Evolutionary conservation across 2,797 vertebrate species (phyloP).

Genomic region (Ctenopoma kingsleyae): DNA sequence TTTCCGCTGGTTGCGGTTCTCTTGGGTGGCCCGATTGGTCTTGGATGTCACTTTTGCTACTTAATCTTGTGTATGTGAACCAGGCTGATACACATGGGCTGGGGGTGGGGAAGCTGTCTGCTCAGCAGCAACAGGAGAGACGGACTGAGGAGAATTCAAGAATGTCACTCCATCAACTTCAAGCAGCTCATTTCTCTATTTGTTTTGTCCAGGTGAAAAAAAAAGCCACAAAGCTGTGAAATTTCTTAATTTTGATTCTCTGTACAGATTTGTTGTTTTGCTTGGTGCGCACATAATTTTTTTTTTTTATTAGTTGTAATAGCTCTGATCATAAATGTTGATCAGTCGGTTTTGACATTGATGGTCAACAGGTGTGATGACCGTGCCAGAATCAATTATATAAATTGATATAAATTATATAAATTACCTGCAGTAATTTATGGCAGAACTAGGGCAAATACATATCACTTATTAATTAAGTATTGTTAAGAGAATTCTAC

Average conservation of each 20-base stretch:
- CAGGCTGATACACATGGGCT: slow-evolving; percentile 90
- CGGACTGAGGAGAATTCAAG: slow-evolving; percentile 50
- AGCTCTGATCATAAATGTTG: too few species aligned
- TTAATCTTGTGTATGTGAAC: slow-evolving; percentile 99
- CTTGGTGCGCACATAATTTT: neutral
- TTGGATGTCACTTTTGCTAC: slow-evolving; percentile 99
- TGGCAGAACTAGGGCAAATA: neutral
- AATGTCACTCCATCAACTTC: slow-evolving; percentile 60
- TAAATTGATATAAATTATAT: neutral
- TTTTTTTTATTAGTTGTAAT: too few species aligned
- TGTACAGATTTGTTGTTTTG: neutral
- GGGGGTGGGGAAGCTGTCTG: slow-evolving; percentile 61
- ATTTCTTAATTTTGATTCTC: neutral
- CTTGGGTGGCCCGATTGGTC: slow-evolving; percentile 98
- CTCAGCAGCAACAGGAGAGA: slow-evolving; percentile 84
- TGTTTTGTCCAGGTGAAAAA: slow-evolving; percentile 8
- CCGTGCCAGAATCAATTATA: too few species aligned
- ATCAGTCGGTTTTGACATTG: neutral
- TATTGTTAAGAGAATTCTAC: too few species aligned
- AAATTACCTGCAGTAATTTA: neutral
- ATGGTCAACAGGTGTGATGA: neutral
- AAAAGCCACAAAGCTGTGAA: neutral
- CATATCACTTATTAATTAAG: too few species aligned
- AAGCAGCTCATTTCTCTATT: slow-evolving; percentile 36
- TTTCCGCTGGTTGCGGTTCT: slow-evolving; percentile 94